Conservation (phyloP, 2,888 invertebrate species). For the Tortrix viridana region DNA sequence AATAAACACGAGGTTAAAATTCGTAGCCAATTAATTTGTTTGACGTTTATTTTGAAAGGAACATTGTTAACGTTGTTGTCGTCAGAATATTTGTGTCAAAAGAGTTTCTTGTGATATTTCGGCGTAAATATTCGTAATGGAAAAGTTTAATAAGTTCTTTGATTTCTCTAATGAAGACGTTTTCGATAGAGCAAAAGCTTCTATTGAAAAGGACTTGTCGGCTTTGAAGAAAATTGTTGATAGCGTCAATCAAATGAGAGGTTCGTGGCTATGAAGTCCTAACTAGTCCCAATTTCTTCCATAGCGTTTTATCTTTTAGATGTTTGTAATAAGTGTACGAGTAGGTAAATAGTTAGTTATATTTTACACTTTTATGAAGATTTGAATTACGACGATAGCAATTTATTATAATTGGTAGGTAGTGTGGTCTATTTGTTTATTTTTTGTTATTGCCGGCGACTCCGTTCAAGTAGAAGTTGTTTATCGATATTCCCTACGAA, state of each 20-base stretch:
- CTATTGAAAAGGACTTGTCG: constrained; percentile 63
- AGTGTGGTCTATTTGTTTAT: too few relatives aligned
- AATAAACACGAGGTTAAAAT: constrained; percentile 14
- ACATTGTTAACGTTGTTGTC: constrained; percentile 23
- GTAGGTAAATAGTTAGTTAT: too few relatives aligned
- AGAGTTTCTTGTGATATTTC: constrained; percentile 25
- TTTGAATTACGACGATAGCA: too few relatives aligned
- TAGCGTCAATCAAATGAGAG: constrained; percentile 69
- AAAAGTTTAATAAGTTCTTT: constrained; percentile 43
- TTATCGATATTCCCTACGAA: not conserved
- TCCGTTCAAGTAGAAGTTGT: too few relatives aligned
- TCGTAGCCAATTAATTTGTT: constrained; percentile 21
- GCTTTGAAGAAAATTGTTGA: constrained; percentile 67
- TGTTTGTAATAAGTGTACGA: too few relatives aligned
- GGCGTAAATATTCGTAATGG: constrained; percentile 43
- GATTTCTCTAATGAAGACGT: constrained; percentile 57
- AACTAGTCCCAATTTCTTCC: not conserved
- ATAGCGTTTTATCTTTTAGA: not conserved
- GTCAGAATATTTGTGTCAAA: constrained; percentile 21
- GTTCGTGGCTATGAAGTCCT: constrained; percentile 45
- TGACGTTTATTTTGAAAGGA: constrained; percentile 12
- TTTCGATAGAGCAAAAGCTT: constrained; percentile 52
- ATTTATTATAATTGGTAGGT: too few relatives aligned
- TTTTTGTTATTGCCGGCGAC: too few relatives aligned
- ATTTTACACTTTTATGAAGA: too few relatives aligned